phyloP scores from a whole-genome alignment of 2,888 invertebrate species.

The Monochamus alternatus region DNA sequence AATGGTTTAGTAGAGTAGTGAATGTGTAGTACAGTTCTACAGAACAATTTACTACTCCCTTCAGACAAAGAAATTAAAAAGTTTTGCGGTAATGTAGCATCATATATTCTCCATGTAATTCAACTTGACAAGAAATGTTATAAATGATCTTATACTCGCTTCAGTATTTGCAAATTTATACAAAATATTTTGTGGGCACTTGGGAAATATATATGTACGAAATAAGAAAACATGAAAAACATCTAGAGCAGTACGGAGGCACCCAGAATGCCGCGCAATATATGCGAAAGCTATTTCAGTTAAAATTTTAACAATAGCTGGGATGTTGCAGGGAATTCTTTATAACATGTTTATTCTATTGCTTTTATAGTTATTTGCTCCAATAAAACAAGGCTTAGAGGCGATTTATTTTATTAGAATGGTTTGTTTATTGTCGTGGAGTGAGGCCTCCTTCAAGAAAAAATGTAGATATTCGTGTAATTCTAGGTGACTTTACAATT shows the following conservation, averaged over 20 bases:
- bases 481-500: no score
- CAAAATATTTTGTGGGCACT: constrained; percentile 50
- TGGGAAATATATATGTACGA: constrained; percentile 45
- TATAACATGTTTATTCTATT: constrained; percentile 18
- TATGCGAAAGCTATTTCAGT: constrained; percentile 38
- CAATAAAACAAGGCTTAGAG: background rate
- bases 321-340: constrained; percentile 11
- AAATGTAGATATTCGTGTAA: no score
- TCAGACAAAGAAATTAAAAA: constrained; percentile 34
- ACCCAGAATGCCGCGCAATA: constrained; percentile 34
- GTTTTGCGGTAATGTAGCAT: constrained; percentile 16
- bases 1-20: background rate
- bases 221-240: constrained; percentile 50
- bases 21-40: background rate
- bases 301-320: constrained; percentile 42
- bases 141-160: constrained; percentile 50
- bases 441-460: background rate
- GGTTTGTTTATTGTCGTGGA: background rate
- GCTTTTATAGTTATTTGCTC: background rate
- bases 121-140: constrained; percentile 48
- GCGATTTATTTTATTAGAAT: background rate
- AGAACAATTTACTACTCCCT: background rate
- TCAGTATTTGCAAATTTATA: constrained; percentile 52
- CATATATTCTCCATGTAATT: constrained; percentile 40
- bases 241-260: constrained; percentile 35